Percentiles rank a stretch among this genome's conserved stretches.
phyloP scores from a whole-genome alignment of 2,888 invertebrate genomes.

The Anticlea derivata region DNA sequence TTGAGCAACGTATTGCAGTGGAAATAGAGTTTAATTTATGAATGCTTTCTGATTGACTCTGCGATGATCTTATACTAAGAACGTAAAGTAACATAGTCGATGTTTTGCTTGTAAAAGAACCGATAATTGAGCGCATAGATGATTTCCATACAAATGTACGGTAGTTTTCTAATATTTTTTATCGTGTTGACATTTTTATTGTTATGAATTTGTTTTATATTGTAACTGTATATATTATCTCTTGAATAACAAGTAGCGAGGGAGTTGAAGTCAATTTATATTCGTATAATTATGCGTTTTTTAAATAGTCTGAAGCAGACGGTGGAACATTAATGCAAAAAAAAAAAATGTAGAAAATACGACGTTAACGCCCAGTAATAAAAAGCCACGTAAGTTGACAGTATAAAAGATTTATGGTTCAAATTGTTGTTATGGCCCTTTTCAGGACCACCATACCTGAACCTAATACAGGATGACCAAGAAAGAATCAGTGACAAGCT shows the following conservation, averaged over 20 bases:
- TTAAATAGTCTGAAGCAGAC: no score
- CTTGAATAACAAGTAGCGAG: conserved; percentile 32
- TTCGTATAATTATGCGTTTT: conserved; percentile 10
- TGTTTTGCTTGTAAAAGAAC: conserved; percentile 75
- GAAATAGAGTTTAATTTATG: conserved; percentile 41
- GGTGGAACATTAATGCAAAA: no score
- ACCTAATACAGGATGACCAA: no score
- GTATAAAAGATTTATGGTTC: no score
- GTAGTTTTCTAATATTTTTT: conserved; percentile 57
- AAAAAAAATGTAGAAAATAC: no score
- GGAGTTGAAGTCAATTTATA: conserved; percentile 18
- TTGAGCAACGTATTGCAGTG: conserved; percentile 36
- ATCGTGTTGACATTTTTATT: conserved; percentile 72
- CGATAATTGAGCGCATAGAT: conserved; percentile 70
- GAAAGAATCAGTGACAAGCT: no score
- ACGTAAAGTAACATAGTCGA: conserved; percentile 56
- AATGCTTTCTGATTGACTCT: conserved; percentile 10
- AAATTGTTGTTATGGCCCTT: no score
- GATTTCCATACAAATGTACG: conserved; percentile 71
- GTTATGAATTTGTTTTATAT: conserved; percentile 72
- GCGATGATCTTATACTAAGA: conserved; percentile 30
- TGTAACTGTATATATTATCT: conserved; percentile 39
- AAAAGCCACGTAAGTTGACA: no score
- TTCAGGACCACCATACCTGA: no score
- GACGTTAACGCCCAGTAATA: no score